Percentiles rank a stretch among this genome's conserved stretches.
Conservation (phyloP, 2,113 vertebrate species). For the Cnemophilus loriae region DNA sequence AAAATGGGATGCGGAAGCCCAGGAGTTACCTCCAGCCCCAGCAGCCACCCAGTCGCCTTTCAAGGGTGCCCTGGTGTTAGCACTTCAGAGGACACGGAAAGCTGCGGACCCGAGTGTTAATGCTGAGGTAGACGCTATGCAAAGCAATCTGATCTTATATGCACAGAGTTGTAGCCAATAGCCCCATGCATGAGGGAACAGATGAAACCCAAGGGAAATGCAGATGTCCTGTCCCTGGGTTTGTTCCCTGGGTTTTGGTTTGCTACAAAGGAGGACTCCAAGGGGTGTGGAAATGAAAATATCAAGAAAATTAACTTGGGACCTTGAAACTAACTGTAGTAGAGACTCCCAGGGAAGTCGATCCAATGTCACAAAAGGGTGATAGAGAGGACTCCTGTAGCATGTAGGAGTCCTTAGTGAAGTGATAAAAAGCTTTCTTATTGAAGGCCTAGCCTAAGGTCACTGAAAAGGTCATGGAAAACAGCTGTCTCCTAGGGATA, state of each 20-base stretch:
- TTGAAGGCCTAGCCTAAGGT: background rate
- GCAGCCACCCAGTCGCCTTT: background rate
- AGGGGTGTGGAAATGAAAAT: background rate
- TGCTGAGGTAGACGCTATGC: conserved; percentile 52
- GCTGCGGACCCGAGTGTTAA: background rate
- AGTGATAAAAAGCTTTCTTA: conserved; percentile 1
- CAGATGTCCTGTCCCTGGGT: conserved; percentile 23
- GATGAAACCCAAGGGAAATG: conserved; percentile 58
- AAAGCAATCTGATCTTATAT: conserved; percentile 52
- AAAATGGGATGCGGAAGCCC: background rate
- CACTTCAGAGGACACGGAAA: background rate
- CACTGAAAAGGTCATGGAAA: background rate
- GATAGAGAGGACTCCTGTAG: background rate
- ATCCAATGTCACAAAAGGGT: background rate
- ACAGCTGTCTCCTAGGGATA: background rate
- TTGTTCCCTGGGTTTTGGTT: conserved; percentile 18
- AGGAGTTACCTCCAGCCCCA: background rate
- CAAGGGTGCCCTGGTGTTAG: background rate
- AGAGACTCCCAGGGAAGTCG: background rate
- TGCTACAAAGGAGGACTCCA: background rate
- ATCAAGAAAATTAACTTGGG: conserved; percentile 16
- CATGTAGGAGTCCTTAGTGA: conserved; percentile 4
- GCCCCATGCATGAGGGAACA: conserved; percentile 59
- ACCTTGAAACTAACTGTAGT: conserved; percentile 19
- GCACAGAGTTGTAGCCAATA: conserved; percentile 45